phyloP scores from a whole-genome alignment of 2,797 vertebrate genomes.

The Chanos chanos region DNA sequence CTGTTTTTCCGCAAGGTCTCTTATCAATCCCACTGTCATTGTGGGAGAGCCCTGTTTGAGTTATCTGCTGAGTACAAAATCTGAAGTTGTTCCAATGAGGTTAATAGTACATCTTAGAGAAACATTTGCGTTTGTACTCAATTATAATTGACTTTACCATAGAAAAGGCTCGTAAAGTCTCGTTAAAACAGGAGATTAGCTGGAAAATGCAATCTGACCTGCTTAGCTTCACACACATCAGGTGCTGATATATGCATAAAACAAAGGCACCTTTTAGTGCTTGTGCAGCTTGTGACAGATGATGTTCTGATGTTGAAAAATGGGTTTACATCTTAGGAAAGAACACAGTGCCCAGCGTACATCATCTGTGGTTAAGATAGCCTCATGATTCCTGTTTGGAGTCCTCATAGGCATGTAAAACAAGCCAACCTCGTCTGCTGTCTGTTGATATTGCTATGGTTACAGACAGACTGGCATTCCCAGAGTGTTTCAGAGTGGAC shows the following conservation, averaged over 20 bases:
- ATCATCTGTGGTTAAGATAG: too few species aligned
- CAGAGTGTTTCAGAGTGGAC: slow-evolving; percentile 30
- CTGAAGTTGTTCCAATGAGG: neutral
- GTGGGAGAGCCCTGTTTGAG: too few species aligned
- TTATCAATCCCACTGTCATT: too few species aligned
- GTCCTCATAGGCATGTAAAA: neutral
- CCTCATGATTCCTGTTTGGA: too few species aligned
- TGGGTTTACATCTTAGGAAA: too few species aligned
- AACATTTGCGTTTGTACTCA: slow-evolving; percentile 6
- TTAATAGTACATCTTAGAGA: slow-evolving; percentile 6
- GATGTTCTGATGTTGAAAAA: neutral
- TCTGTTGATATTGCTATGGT: slow-evolving; percentile 33
- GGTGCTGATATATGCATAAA: neutral
- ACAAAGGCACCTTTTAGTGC: neutral
- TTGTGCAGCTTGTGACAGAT: neutral
- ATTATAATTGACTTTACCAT: slow-evolving; percentile 3
- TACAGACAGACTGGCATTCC: slow-evolving; percentile 42
- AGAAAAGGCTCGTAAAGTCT: neutral
- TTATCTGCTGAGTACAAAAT: neutral
- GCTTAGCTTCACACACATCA: neutral
- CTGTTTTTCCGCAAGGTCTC: too few species aligned
- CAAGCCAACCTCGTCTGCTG: slow-evolving; percentile 15
- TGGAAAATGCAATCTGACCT: neutral
- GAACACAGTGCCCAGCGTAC: neutral
- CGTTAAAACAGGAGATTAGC: neutral